Percentiles rank a stretch among this genome's conserved stretches.
phyloP scores from a whole-genome alignment of 1,140 invertebrate genomes.

The Mesaphorura yosii region DNA sequence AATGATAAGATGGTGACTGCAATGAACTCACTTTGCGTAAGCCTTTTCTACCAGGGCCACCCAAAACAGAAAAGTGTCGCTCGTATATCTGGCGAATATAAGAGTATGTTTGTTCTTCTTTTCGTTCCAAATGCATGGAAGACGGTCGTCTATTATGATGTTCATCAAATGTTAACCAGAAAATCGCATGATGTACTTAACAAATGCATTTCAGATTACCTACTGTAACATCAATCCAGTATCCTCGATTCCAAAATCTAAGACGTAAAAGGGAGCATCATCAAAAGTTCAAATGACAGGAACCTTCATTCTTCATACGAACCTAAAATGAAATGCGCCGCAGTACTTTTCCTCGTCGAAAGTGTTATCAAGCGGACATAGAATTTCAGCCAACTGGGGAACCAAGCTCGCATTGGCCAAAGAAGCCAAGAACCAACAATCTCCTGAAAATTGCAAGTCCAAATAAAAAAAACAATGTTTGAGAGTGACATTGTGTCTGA shows the following conservation, averaged over 20 bases:
- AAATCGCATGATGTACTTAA: too few relatives aligned
- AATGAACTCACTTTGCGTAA: neutral
- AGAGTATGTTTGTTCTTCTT: neutral
- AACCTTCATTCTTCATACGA: neutral
- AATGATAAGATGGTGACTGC: too few relatives aligned
- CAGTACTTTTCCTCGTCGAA: neutral
- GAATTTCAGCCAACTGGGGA: neutral
- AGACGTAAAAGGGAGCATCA: neutral
- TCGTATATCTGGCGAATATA: neutral
- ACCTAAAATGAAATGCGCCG: neutral
- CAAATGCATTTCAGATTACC: too few relatives aligned
- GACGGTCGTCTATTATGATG: neutral
- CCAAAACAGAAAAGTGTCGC: too few relatives aligned
- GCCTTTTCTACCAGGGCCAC: neutral
- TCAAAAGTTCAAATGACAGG: neutral
- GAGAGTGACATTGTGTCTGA: too few relatives aligned
- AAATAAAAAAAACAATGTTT: neutral
- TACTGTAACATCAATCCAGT: neutral
- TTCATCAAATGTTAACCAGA: too few relatives aligned
- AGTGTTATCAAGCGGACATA: neutral
- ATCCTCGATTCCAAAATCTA: neutral
- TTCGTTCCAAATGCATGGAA: neutral
- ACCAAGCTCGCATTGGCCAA: neutral
- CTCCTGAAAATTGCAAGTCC: neutral
- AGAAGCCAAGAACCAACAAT: neutral